These are phyloP conservation scores for Colius striatus DNA, from an alignment of 2,113 vertebrate species.

Conservation along the genomic window DNA sequence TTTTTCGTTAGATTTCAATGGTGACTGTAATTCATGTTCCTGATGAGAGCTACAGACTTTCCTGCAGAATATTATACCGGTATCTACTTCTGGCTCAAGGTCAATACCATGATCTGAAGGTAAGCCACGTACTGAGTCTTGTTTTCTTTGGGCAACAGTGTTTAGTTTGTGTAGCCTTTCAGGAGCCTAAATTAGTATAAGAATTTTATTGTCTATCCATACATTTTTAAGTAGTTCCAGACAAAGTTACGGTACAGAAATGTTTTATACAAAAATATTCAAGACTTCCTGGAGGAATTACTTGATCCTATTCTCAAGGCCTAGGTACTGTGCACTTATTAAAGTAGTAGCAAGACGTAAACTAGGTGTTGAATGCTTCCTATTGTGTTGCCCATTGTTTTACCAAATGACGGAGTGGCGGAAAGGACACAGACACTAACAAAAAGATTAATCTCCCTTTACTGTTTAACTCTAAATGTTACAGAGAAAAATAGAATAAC, in stretches of 20 bases:
- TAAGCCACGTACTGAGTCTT: constrained; percentile 28
- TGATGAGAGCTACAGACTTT: constrained; percentile 87
- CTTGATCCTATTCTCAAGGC: not conserved
- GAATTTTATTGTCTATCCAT: not conserved
- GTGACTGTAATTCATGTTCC: constrained; percentile 91
- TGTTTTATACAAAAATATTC: not conserved
- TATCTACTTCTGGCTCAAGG: constrained; percentile 91
- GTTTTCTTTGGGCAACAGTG: not conserved
- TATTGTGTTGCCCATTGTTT: too few species aligned
- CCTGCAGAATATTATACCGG: constrained; percentile 90
- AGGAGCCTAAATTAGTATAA: not conserved
- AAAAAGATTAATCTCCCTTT: too few species aligned
- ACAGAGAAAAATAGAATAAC: too few species aligned
- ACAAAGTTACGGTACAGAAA: not conserved
- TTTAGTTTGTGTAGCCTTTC: constrained; percentile 27
- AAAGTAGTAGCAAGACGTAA: not conserved
- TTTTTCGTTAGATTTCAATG: constrained; percentile 83
- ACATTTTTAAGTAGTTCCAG: not conserved
- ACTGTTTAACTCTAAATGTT: too few species aligned
- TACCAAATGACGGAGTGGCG: too few species aligned
- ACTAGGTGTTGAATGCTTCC: not conserved
- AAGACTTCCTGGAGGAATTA: not conserved
- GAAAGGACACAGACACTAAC: too few species aligned
- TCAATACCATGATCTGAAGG: constrained; percentile 93
- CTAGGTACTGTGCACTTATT: not conserved